phyloP scores from a whole-genome alignment of 2,797 vertebrate species.

The Tenualosa ilisha region DNA sequence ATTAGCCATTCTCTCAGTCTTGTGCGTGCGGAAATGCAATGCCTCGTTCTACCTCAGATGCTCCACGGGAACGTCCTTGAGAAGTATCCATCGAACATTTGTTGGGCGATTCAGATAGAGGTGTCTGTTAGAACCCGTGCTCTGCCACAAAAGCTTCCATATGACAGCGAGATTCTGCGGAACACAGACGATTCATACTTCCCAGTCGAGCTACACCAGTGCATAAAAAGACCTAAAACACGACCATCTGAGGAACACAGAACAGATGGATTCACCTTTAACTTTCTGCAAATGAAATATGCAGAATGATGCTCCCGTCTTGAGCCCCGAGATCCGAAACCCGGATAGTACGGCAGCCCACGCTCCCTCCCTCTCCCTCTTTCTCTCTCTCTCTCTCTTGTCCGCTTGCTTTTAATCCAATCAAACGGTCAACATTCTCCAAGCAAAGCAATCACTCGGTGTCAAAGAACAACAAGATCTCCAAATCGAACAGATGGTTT shows the following conservation, averaged over 20 bases:
- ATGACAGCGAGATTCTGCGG: neutral
- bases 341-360: neutral
- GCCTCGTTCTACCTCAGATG: slow-evolving; percentile 31
- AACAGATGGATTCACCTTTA: neutral
- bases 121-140: neutral
- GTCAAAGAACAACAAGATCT: neutral
- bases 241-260: neutral
- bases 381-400: too few species aligned
- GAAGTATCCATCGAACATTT: slow-evolving; percentile 48
- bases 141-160: neutral
- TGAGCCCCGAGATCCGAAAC: neutral
- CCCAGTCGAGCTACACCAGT: neutral
- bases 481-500: neutral
- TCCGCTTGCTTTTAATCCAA: neutral
- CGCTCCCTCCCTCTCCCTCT: neutral
- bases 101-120: neutral
- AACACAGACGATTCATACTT: slow-evolving; percentile 26
- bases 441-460: neutral
- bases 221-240: neutral
- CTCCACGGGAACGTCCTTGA: slow-evolving; percentile 48
- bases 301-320: neutral
- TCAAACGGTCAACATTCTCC: neutral
- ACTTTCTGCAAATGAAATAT: slow-evolving; percentile 8
- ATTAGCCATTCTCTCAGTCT: neutral
- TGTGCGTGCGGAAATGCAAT: slow-evolving; percentile 24